A percentile compares a stretch with the other conserved stretches of the same genome.
Evolutionary conservation across 2,797 vertebrate genomes (phyloP).

Genomic region (Crax fasciolata): DNA sequence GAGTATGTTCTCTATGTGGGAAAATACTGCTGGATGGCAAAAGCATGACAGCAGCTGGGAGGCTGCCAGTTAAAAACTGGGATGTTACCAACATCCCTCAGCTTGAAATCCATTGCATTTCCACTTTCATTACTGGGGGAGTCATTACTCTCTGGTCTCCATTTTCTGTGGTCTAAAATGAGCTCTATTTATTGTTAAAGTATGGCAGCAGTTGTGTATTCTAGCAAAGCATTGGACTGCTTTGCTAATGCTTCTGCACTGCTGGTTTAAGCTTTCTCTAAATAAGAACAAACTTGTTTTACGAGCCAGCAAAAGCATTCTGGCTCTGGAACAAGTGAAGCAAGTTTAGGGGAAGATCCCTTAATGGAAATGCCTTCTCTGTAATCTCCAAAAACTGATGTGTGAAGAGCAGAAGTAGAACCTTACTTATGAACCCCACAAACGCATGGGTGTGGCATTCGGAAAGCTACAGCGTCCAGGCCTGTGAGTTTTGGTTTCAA

Average conservation of each 20-base stretch:
- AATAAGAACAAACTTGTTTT: conserved; percentile 1
- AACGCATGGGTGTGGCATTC: not conserved
- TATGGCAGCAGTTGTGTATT: not conserved
- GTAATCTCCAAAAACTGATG: not conserved
- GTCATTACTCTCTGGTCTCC: not conserved
- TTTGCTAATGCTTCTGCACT: not conserved
- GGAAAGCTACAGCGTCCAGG: not conserved
- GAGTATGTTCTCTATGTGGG: not conserved
- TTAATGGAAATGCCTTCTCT: not conserved
- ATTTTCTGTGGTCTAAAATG: not conserved
- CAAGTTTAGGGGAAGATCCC: not conserved
- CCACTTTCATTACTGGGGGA: fast-evolving
- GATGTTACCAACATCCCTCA: not conserved
- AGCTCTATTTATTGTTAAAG: not conserved
- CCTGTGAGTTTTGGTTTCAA: not conserved
- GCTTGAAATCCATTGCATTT: not conserved
- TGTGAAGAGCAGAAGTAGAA: not conserved
- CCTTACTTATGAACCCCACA: not conserved
- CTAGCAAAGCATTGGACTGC: not conserved
- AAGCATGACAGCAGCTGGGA: not conserved
- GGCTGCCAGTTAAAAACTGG: conserved; percentile 6
- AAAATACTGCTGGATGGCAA: not conserved
- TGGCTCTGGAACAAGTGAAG: not conserved
- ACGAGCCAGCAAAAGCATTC: not conserved
- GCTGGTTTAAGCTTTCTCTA: conserved; percentile 12